Evolutionary conservation across 2,113 vertebrate species (phyloP), one percentile per base, ranked within the genome.

Genomic region (Aviceda subcristata): DNA sequence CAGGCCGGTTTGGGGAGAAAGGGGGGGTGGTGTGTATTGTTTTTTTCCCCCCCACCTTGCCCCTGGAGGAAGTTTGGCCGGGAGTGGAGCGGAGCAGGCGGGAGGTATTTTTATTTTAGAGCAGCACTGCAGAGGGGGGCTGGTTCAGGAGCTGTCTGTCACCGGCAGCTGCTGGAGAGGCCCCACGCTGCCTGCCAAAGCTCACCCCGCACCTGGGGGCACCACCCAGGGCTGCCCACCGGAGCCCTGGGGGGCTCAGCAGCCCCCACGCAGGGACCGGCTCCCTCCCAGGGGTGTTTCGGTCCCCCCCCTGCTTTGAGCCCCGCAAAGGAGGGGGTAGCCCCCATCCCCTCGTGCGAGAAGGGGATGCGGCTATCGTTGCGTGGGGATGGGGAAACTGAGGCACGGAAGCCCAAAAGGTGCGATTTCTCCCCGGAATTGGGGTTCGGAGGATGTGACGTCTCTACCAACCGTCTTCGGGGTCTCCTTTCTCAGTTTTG

Each of bases 51-150:
- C 87, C 87, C 76, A 57, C 77, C 66, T 90, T 83, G 85, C 88
- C 95, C 82, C 93, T 26, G 81, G 88, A 89, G 94, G 86, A 96
- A 97, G 95, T 97, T 96, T 92, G 95, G 95, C 89, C 9, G 77
- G 84, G 93, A 96, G 96, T 88, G 57, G 91, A 94, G 94, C 14
- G 57, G 89, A 89, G 92, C 89, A n/a, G 86, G 92, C 18, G 43
- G 93, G 93, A 86, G 96, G 89, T 36, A 96, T 97, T 97, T 97
- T 97, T 97, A 97, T 98, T 97, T 97, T 89, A 82, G 95, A 97
- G 91, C 89, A 92, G 96, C 80, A 36, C 84, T 95, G 96, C 96
- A 92, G 95, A 96, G 96, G 91, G 93, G 96, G 97, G 97, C 30
- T 94, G 97, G 95, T 92, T 96, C 94, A 64, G 95, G 81, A 96